Evolutionary conservation across 2,797 vertebrate species (phyloP).

Genomic region (Liasis olivaceus): DNA sequence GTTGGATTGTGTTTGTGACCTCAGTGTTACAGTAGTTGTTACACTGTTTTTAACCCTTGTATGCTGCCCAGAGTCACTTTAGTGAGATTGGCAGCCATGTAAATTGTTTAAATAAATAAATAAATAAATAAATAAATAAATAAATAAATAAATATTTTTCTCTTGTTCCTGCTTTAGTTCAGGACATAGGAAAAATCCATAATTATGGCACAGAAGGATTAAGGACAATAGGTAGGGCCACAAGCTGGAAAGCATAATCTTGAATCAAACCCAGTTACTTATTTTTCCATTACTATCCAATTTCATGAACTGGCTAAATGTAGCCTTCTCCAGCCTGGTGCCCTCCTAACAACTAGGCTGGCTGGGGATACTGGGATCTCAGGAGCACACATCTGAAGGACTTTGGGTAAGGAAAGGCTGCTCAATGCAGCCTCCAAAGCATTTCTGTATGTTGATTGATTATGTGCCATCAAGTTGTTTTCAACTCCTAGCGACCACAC

Average conservation of each 20-base stretch:
- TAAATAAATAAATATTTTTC: not conserved
- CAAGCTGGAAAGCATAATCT: not conserved
- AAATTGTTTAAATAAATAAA: not conserved
- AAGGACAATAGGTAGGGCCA: not conserved
- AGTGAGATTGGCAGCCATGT: not conserved
- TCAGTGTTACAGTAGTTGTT: not conserved
- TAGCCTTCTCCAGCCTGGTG: not conserved
- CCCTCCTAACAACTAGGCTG: not conserved
- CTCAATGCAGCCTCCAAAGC: no score
- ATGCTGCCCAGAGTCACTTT: not conserved
- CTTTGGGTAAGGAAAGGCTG: no score
- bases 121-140: not conserved
- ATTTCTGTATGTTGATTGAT: not conserved
- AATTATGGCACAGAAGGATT: not conserved
- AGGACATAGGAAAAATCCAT: slow-evolving; percentile 8
- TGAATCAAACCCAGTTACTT: not conserved
- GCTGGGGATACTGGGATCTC: not conserved
- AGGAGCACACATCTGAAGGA: no score
- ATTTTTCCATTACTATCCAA: not conserved
- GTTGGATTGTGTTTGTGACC: not conserved
- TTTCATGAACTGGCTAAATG: not conserved
- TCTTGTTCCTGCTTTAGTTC: not conserved
- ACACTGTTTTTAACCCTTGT: not conserved
- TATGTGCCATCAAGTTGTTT: not conserved
- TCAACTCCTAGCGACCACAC: not conserved